Evolutionary conservation across 2,113 vertebrate species (phyloP).

Genomic region (Paralichthys olivaceus): DNA sequence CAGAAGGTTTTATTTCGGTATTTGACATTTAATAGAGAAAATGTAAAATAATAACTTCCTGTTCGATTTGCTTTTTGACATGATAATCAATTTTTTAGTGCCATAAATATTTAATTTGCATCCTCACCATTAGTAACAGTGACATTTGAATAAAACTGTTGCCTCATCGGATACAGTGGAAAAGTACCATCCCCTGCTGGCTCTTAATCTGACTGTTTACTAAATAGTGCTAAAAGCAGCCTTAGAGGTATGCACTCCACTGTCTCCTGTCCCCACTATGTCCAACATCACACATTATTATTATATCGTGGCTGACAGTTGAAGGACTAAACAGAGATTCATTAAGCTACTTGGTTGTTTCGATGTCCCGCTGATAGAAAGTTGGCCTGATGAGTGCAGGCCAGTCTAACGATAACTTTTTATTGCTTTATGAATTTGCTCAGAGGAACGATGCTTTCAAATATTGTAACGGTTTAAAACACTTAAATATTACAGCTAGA

Average conservation of each 20-base stretch:
- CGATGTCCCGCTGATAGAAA: conserved; percentile 6
- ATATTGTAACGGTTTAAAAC: background rate
- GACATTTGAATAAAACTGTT: background rate
- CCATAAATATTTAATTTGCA: no score
- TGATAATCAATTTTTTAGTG: no score
- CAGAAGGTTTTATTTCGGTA: no score
- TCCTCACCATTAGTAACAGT: no score
- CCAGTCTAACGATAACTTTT: background rate
- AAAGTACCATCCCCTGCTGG: conserved; percentile 44
- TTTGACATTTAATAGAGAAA: no score
- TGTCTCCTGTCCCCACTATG: conserved; percentile 13
- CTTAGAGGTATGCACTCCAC: conserved; percentile 18
- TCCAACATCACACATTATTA: conserved; percentile 16
- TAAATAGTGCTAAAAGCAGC: conserved; percentile 52
- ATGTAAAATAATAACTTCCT: no score
- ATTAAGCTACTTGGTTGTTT: conserved; percentile 28
- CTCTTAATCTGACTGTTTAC: conserved; percentile 49
- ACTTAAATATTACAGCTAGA: background rate
- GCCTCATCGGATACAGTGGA: conserved; percentile 30
- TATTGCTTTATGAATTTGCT: background rate
- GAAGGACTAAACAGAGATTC: conserved; percentile 34
- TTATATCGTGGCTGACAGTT: conserved; percentile 1
- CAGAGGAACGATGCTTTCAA: background rate
- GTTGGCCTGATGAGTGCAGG: conserved; percentile 19
- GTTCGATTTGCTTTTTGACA: no score